A percentile compares a stretch with the other conserved stretches of the same genome.
Conservation (phyloP, 2,797 vertebrate species). For the Schizopygopsis pylzovi region DNA sequence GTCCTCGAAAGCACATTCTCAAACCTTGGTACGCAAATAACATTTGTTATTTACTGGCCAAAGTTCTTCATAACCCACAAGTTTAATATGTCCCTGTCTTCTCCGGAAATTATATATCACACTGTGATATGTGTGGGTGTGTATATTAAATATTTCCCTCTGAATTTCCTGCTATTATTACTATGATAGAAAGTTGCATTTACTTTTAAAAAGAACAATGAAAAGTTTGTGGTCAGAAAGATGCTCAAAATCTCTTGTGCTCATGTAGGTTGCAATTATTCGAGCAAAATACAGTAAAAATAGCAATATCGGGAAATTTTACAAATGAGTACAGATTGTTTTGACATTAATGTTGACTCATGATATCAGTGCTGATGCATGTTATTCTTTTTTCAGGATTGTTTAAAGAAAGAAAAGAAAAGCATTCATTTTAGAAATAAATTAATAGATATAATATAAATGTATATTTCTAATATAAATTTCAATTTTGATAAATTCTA, state of each 20-base stretch:
- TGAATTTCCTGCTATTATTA: not conserved
- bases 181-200: not conserved
- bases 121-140: not conserved
- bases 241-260: not conserved
- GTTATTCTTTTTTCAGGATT: not conserved
- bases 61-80: no score
- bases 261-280: not conserved
- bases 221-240: not conserved
- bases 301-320: not conserved
- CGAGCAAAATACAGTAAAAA: not conserved
- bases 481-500: not conserved
- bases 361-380: not conserved
- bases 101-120: not conserved
- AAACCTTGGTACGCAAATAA: not conserved
- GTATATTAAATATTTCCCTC: not conserved
- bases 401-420: not conserved
- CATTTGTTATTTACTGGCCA: slow-evolving; percentile 12
- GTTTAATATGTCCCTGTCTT: not conserved
- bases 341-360: not conserved
- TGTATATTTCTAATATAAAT: not conserved
- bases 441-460: no score
- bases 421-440: no score
- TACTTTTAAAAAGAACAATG: not conserved
- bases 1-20: not conserved
- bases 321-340: not conserved